Evolutionary conservation across 1,140 invertebrate species (phyloP), one percentile per base, ranked within the genome.

Genomic region (Drosophila elegans): DNA sequence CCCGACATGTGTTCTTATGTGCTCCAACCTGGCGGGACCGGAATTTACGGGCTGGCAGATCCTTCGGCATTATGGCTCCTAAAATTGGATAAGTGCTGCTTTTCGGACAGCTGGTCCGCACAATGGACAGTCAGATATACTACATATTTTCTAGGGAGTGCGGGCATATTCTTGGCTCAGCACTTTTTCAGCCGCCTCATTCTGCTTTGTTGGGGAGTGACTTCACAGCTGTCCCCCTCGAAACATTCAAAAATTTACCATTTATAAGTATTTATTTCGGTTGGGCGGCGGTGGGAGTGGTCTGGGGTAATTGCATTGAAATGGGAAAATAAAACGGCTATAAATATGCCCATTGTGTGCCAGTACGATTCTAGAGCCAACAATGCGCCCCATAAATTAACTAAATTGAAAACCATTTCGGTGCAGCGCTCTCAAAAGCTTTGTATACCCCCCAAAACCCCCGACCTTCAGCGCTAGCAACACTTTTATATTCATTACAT

Each of bases 391-490:
- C 83, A 86, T 86, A 86, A 86, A 86, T 86, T 86, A 86, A 81
- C 83, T 73, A 89, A 86, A 86, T 86, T 86, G 79, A 86, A 86
- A 83, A 83, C 71, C 66, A 76, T 82, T 88, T 78, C 45, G 49
- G 54, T 61, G 69, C 64, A 62, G 49, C 46, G 34, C 61, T 77
- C 59, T 52, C 44, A 21, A 61, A 44, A 39, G 66, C 60, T 11
- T 25, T 9, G 45, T 27, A 32, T 44, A 1, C 34, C n/a, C 25
- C 38, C 32, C 21, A 11, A 44, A 11, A 27, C 39, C 36, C 38
- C 21, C 36, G 25, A 56, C 60, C 25, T 55, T 60, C 46, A 42
- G 29, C n/a, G 46, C 44, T 45, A 55, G 68, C 83, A 67, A 78
- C 75, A 76, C 71, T 79, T 79, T 83, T 83, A 88, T 79, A 86